These are phyloP conservation scores for Allenopithecus nigroviridis DNA, from an alignment of 2,797 vertebrate genomes.

Conservation along the genomic window DNA sequence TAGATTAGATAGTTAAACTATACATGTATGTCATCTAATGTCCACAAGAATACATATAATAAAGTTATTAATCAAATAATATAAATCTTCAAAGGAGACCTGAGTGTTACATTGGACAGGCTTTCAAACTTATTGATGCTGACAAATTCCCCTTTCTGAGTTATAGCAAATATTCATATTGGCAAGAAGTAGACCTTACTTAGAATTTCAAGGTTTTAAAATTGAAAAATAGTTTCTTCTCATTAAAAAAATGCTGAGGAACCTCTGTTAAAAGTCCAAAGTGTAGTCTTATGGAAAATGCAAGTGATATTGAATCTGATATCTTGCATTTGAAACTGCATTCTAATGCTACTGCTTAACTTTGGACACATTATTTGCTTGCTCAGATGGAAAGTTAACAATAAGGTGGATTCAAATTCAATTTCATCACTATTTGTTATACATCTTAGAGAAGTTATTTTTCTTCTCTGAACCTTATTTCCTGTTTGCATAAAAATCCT, in stretches of 20 bases:
- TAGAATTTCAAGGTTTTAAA: slow-evolving; percentile 25
- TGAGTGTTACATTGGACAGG: not conserved
- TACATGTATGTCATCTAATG: not conserved
- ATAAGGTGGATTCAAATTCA: not conserved
- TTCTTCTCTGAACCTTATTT: not conserved
- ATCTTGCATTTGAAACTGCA: not conserved
- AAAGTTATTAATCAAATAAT: not conserved
- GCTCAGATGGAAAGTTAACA: not conserved
- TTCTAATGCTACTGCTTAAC: not conserved
- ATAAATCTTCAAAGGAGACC: not conserved
- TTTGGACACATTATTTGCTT: slow-evolving; percentile 11
- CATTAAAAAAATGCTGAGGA: not conserved
- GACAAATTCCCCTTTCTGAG: not conserved
- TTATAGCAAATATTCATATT: not conserved
- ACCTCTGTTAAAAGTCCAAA: not conserved
- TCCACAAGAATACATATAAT: not conserved
- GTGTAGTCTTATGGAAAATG: not conserved
- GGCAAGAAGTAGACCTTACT: not conserved
- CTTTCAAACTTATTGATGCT: not conserved
- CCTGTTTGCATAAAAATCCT: not conserved
- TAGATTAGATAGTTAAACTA: not conserved
- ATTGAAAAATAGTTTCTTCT: not conserved
- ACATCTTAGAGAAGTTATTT: not conserved
- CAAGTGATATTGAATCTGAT: not conserved
- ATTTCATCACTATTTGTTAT: not conserved